Evolutionary conservation across 1,140 invertebrate species (phyloP).

Genomic region (Steinernema khuongi): DNA sequence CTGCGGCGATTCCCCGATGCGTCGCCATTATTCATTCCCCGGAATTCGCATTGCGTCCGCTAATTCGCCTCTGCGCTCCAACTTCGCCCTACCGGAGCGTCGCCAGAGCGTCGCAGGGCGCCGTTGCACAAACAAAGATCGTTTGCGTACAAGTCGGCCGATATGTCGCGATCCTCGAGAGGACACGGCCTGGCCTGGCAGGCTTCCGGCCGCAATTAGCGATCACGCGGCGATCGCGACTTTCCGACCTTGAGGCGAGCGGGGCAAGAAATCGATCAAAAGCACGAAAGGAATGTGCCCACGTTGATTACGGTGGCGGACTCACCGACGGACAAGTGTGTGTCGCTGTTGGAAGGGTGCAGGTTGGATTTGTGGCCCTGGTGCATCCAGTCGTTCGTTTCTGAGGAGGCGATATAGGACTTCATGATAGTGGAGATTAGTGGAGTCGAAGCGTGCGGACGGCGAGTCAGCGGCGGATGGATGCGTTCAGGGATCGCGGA

Average conservation of each 20-base stretch:
- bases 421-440: neutral
- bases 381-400: constrained; percentile 13
- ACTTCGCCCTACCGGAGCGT: neutral
- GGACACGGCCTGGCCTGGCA: neutral
- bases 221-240: neutral
- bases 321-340: constrained; percentile 1
- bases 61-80: neutral
- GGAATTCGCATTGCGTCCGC: no score
- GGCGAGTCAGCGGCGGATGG: neutral
- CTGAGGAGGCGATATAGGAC: neutral
- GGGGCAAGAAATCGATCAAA: neutral
- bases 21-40: no score
- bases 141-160: neutral
- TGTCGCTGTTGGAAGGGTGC: constrained; percentile 5
- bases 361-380: constrained; percentile 11
- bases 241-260: neutral
- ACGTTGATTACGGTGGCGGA: neutral
- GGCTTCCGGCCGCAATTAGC: neutral
- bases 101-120: neutral
- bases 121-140: constrained; percentile 10
- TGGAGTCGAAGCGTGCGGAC: neutral
- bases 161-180: neutral
- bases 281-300: neutral
- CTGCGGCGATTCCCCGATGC: no score
- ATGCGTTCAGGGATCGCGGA: neutral